These are phyloP conservation scores for Meriones psammophilus DNA, from an alignment of 2,797 vertebrate genomes.

Conservation along the genomic window DNA sequence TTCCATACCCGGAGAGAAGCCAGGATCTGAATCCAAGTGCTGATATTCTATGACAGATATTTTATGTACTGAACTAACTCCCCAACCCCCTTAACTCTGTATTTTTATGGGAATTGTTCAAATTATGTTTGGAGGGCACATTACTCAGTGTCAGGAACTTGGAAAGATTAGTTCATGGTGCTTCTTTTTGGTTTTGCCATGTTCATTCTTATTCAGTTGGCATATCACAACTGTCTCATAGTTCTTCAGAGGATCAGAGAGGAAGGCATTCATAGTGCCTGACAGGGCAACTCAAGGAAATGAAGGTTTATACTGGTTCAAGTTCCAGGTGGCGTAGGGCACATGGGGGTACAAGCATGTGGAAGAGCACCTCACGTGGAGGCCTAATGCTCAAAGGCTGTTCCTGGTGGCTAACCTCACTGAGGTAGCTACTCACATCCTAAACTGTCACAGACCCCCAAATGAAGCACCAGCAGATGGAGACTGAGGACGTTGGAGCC, in stretches of 20 bases:
- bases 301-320: not conserved
- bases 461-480: not conserved
- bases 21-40: not conserved
- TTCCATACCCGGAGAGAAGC: too few relatives aligned
- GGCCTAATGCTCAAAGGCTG: not conserved
- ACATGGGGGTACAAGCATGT: not conserved
- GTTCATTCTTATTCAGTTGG: not conserved
- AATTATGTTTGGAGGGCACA: not conserved
- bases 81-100: not conserved
- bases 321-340: not conserved
- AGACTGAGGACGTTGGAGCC: too few relatives aligned
- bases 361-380: not conserved
- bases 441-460: not conserved
- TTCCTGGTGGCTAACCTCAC: not conserved
- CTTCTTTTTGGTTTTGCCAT: not conserved
- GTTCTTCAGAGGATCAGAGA: not conserved
- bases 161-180: not conserved
- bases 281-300: not conserved
- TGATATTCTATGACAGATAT: not conserved
- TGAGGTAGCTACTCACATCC: too few relatives aligned
- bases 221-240: not conserved
- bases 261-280: not conserved
- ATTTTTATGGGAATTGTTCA: not conserved
- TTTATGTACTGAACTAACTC: not conserved
- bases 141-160: not conserved